phyloP scores from a whole-genome alignment of 2,888 invertebrate species.

The Stictocephala bisonia region DNA sequence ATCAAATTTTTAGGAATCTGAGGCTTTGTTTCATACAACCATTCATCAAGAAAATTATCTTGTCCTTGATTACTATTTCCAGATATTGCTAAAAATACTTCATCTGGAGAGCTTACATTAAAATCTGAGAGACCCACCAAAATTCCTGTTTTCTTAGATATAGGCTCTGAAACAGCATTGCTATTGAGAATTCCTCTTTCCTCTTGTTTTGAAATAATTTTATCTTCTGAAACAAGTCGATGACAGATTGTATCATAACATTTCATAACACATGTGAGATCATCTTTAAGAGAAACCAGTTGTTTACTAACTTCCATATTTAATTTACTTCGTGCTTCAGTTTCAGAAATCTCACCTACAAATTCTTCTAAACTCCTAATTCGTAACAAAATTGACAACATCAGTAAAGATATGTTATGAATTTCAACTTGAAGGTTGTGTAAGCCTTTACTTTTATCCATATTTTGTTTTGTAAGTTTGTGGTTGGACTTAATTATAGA shows the following conservation, averaged over 20 bases:
- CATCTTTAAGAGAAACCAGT: slow-evolving; percentile 2
- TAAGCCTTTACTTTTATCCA: too few relatives aligned
- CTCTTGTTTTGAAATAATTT: background rate
- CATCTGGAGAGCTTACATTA: slow-evolving; percentile 13
- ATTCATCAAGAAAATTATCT: slow-evolving; percentile 12
- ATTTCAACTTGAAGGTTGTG: background rate
- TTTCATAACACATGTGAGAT: background rate
- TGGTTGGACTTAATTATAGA: too few relatives aligned
- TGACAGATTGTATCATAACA: slow-evolving; percentile 1
- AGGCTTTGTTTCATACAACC: slow-evolving; percentile 1
- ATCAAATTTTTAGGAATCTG: slow-evolving; percentile 1
- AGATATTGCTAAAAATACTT: slow-evolving; percentile 25
- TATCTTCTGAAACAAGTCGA: background rate
- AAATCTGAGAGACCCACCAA: slow-evolving; percentile 9
- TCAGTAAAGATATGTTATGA: slow-evolving; percentile 25
- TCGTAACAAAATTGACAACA: slow-evolving; percentile 6
- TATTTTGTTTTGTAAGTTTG: too few relatives aligned
- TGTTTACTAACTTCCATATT: background rate
- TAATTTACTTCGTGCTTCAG: background rate
- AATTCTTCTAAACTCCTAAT: slow-evolving; percentile 15
- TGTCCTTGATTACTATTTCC: background rate
- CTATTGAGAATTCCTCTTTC: background rate
- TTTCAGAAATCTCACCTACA: background rate
- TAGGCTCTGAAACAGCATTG: too few relatives aligned
- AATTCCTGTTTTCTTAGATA: background rate